Base-by-base conservation (phyloP, 2,888 invertebrate species). In the Xanthorhoe spadicearia region DNA sequence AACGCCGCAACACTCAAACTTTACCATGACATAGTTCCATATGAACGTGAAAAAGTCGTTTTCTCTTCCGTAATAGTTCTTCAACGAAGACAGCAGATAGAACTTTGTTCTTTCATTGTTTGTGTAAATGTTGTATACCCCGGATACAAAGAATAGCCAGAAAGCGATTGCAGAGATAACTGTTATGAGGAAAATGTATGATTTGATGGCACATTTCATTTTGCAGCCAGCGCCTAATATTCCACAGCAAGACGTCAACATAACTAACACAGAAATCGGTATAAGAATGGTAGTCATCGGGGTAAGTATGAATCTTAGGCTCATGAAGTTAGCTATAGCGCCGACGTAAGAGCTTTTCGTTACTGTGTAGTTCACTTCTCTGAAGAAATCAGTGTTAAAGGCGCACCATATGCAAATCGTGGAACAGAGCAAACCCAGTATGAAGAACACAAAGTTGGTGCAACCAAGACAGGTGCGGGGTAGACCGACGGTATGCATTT, bases 391-490 rank as follows among this genome's bases (percentile, higher is more conserved):
- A 0, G 88, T 84, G 74, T 89, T 91, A 32, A 87, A 55, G 1
- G 83, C 79, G 61, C 92, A 92, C 92, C 92, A 93, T 0, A 88
- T 64, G 64, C 92, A 89, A 49, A 89, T 82, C 0, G 79, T 74
- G 28, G 83, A 83, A 2, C 80, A 77, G 0, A 89, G 49, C 4
- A 84, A 61, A 1, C 89, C 86, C 0, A 85, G 48, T 13, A 88
- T 61, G 60, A 91, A 88, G 72, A 87, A 88, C 5, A 88, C 54
- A 17, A 90, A 75, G 61, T 92, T 93, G 19, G 88, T 89, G 71
- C 88, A 90, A 0, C 92, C 89, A 13, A 93, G 79, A 74, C 92
- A 92, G 49, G 92, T 90, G 9, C 92, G 83, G 4, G 92, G 92
- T 46, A 91, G 77, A 5, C 85, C 83, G 18, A 86, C 71, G 59